Conservation (phyloP, 2,797 vertebrate genomes). For the Artibeus lituratus region DNA sequence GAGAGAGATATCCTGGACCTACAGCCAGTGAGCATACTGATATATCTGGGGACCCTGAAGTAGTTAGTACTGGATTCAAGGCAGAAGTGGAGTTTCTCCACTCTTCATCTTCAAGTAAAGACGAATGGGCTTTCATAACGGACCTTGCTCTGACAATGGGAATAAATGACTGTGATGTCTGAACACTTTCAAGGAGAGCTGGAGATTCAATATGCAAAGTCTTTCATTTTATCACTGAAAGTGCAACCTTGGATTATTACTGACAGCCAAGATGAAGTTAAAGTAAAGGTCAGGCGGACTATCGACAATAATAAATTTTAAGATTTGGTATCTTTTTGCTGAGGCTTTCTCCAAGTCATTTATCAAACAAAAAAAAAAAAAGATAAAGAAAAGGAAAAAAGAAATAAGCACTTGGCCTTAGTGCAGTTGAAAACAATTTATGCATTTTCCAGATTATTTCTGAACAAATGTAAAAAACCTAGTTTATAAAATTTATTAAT, state of each 20-base stretch:
- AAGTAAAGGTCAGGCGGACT: constrained; percentile 85
- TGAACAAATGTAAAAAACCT: constrained; percentile 50
- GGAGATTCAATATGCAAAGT: constrained; percentile 86
- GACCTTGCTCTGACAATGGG: constrained; percentile 88
- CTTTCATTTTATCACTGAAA: constrained; percentile 85
- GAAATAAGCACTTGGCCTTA: constrained; percentile 21
- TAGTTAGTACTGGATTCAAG: constrained; percentile 81
- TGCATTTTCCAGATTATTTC: constrained; percentile 66
- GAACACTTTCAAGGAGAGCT: constrained; percentile 86
- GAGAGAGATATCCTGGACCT: background rate
- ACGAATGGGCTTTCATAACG: constrained; percentile 85
- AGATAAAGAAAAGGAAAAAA: background rate
- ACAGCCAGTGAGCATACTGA: constrained; percentile 66
- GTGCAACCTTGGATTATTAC: constrained; percentile 86
- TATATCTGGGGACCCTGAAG: constrained; percentile 76
- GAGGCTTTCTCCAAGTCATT: constrained; percentile 74
- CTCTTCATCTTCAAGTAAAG: constrained; percentile 83
- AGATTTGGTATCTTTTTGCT: constrained; percentile 84
- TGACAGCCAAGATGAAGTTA: constrained; percentile 84
- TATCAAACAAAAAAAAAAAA: constrained; percentile 73
- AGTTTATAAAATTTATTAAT: constrained; percentile 49
- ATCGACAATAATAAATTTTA: constrained; percentile 87
- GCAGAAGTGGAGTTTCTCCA: constrained; percentile 79
- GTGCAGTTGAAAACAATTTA: constrained; percentile 56
- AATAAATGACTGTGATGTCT: constrained; percentile 87